Percentiles rank a stretch among this genome's conserved stretches.
These are phyloP conservation scores for Hybognathus amarus DNA, from an alignment of 2,797 vertebrate species.

Conservation along the genomic window DNA sequence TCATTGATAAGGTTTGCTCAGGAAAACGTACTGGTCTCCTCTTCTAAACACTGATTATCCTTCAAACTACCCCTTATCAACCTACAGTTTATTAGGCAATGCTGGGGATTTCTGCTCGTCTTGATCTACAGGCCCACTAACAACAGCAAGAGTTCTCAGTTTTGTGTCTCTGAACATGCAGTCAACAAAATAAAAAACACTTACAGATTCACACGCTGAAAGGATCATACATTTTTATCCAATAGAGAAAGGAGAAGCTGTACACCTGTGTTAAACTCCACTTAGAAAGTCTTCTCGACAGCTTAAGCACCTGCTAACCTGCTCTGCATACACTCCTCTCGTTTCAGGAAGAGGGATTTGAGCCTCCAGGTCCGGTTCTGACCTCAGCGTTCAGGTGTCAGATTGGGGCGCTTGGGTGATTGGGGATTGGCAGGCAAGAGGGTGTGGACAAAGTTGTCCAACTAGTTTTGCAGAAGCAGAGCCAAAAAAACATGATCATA, in stretches of 20 bases:
- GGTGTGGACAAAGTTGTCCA: slow-evolving; percentile 40
- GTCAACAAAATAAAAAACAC: slow-evolving; percentile 4
- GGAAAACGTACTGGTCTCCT: slow-evolving; percentile 1
- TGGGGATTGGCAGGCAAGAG: slow-evolving; percentile 12
- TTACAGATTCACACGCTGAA: slow-evolving; percentile 13
- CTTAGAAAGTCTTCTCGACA: slow-evolving; percentile 49
- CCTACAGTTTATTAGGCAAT: neutral
- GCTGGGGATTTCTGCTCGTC: neutral
- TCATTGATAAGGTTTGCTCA: neutral
- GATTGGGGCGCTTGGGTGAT: neutral
- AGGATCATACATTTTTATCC: neutral
- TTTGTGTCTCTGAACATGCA: neutral
- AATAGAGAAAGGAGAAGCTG: neutral
- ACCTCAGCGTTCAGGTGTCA: slow-evolving; percentile 24
- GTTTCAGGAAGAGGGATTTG: slow-evolving; percentile 53
- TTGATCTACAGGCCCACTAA: neutral
- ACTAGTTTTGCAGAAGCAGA: slow-evolving; percentile 32
- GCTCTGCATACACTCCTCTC: slow-evolving; percentile 54
- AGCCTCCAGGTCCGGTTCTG: slow-evolving; percentile 16
- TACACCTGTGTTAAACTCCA: neutral
- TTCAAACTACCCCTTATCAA: neutral
- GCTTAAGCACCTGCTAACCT: slow-evolving; percentile 62
- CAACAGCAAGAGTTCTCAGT: neutral
- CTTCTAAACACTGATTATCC: neutral
- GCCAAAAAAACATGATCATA: slow-evolving; percentile 22